Evolutionary conservation across 2,113 vertebrate species (phyloP), one percentile per base, ranked within the genome.

Genomic region (Oophaga pumilio): DNA sequence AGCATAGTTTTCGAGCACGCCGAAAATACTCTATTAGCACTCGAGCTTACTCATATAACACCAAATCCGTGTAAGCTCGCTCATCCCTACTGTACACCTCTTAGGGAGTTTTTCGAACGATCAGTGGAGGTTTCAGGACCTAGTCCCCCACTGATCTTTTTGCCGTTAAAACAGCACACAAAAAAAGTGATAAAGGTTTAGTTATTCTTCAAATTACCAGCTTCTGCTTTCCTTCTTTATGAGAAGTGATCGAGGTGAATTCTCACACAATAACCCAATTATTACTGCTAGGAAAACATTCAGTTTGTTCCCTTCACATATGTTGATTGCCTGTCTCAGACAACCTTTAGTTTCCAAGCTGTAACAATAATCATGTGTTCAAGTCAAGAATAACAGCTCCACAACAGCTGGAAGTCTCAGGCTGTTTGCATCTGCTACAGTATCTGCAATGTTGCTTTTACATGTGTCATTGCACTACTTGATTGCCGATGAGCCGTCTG

Each of bases 351-450:
- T 20, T 73, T 33, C 28, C 6, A 28, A 73, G 69, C 69, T 73
- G 33, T 73, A 73, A 73, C 69, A 73, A 73, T 73, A 73, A 18
- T 8, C 69, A 43, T 43, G 15, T 73, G 69, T 73, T 28, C 69
- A 73, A 73, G 69, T 20, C 43, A 33, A 14, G 69, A 49, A 43
- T 73, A 73, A 73, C 69, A 49, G 69, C 8, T 73, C 69, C 28
- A 73, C 28, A 73, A 73, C 69, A 73, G 69, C 17, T 73, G 69
- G 69, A 73, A 17, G 69, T 43, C 28, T 17, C 28, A 20, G 33
- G 33, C 69, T 73, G 28, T 49, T 18, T 73, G 28, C 33, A 73
- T 73, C 28, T 73, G 69, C 28, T 49, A 17, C 33, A 71, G 69
- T 8, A 73, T 18, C 17, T 20, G 33, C 33, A 43, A 6, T 43